phyloP scores from a whole-genome alignment of 2,888 invertebrate genomes.

The Yponomeuta sedellus region DNA sequence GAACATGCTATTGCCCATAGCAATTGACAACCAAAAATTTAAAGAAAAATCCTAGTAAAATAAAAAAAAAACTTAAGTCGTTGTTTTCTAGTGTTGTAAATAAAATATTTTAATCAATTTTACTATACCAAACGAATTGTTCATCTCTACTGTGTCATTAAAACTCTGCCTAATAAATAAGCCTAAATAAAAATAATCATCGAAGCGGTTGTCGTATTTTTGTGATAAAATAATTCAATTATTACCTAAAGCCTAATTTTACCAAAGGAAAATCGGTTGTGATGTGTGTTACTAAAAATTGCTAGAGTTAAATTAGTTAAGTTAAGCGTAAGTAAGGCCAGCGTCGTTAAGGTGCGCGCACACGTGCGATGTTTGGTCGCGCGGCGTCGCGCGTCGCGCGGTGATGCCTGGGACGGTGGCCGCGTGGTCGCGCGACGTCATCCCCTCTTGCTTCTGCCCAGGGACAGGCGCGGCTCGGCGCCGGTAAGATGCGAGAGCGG shows the following conservation, averaged over 20 bases:
- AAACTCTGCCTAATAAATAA: constrained; percentile 22
- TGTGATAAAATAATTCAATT: constrained; percentile 50
- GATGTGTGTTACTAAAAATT: constrained; percentile 58
- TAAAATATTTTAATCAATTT: constrained; percentile 31
- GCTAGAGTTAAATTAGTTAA: constrained; percentile 34
- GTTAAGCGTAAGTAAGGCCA: constrained; percentile 53
- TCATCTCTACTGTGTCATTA: constrained; percentile 26
- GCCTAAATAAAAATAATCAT: constrained; percentile 35
- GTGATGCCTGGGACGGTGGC: constrained; percentile 52
- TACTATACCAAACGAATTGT: constrained; percentile 30
- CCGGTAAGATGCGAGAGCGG: constrained; percentile 74
- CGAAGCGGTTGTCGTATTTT: constrained; percentile 77
- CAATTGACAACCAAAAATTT: constrained; percentile 38
- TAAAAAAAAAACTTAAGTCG: constrained; percentile 27
- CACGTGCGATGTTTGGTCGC: constrained; percentile 23
- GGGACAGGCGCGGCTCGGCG: constrained; percentile 73
- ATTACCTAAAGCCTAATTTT: constrained; percentile 30
- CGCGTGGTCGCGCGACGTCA: constrained; percentile 55
- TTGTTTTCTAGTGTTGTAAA: constrained; percentile 38
- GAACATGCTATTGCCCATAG: constrained; percentile 45
- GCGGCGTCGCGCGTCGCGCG: constrained; percentile 51
- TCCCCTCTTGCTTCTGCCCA: constrained; percentile 33
- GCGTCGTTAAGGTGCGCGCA: constrained; percentile 1
- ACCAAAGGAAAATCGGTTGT: constrained; percentile 75
- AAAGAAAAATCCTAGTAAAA: constrained; percentile 28